A percentile compares a stretch with the other conserved stretches of the same genome.
Conservation (phyloP, 2,888 invertebrate genomes). For the Tenthredo amoena region DNA sequence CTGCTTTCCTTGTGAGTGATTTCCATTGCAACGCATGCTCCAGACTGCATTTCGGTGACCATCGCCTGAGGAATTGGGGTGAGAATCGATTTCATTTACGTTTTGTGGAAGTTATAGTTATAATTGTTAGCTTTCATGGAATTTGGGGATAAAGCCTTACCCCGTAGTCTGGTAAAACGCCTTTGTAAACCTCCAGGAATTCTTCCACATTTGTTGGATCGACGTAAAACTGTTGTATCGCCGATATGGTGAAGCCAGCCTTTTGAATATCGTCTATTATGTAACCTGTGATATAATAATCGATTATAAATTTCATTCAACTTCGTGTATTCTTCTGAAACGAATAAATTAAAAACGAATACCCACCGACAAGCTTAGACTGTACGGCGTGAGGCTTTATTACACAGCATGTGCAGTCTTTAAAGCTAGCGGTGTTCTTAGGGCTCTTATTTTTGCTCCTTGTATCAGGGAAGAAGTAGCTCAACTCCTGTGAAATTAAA, state of each 20-base stretch:
- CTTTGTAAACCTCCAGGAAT: constrained; percentile 96
- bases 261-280: constrained; percentile 87
- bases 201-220: constrained; percentile 92
- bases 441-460: constrained; percentile 76
- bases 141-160: constrained; percentile 75
- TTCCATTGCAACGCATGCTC: constrained; percentile 93
- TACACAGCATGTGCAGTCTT: constrained; percentile 89
- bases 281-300: constrained; percentile 79
- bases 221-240: constrained; percentile 89
- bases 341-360: constrained; percentile 15
- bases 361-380: constrained; percentile 82
- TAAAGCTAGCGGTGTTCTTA: constrained; percentile 80
- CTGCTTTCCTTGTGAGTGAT: constrained; percentile 83
- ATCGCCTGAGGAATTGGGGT: constrained; percentile 82
- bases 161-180: constrained; percentile 89
- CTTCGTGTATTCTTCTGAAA: background rate
- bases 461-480: constrained; percentile 83
- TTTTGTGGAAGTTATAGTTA: constrained; percentile 22
- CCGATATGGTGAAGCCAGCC: constrained; percentile 89
- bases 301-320: background rate
- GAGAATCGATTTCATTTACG: background rate
- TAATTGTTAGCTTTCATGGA: constrained; percentile 13
- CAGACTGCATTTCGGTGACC: constrained; percentile 91
- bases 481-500: constrained; percentile 81
- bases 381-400: constrained; percentile 94